A percentile compares a stretch with the other conserved stretches of the same genome.
Evolutionary conservation across 2,797 vertebrate genomes (phyloP).

Genomic region (Phoeniculus purpureus): DNA sequence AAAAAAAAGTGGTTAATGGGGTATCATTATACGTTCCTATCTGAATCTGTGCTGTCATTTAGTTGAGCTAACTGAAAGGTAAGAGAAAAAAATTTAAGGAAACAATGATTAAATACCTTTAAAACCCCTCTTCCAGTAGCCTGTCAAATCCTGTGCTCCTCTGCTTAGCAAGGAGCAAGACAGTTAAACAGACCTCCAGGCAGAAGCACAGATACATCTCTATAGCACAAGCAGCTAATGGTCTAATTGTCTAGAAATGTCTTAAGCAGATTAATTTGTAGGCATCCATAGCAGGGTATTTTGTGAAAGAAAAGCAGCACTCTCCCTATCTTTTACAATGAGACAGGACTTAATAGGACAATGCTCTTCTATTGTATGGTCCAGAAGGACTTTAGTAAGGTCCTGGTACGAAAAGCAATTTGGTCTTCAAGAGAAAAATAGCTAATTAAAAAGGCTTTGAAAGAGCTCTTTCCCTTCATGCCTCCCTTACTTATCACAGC

Average conservation of each 20-base stretch:
- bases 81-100: background rate
- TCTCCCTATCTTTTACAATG: background rate
- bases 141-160: background rate
- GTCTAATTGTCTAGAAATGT: background rate
- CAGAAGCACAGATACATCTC: background rate
- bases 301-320: background rate
- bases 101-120: background rate
- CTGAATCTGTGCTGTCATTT: no score
- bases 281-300: background rate
- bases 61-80: no score
- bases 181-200: background rate
- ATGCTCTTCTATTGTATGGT: background rate
- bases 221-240: conserved; percentile 6
- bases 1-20: no score
- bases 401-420: background rate
- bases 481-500: background rate
- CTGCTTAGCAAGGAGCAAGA: background rate
- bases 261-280: conserved; percentile 4
- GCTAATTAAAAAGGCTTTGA: background rate
- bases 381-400: background rate
- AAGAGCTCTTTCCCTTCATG: background rate
- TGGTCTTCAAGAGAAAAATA: background rate
- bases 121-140: background rate
- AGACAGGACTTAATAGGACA: background rate
- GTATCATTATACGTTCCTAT: no score